Conservation (phyloP, 1,140 invertebrate species). For the Nomia melanderi region DNA sequence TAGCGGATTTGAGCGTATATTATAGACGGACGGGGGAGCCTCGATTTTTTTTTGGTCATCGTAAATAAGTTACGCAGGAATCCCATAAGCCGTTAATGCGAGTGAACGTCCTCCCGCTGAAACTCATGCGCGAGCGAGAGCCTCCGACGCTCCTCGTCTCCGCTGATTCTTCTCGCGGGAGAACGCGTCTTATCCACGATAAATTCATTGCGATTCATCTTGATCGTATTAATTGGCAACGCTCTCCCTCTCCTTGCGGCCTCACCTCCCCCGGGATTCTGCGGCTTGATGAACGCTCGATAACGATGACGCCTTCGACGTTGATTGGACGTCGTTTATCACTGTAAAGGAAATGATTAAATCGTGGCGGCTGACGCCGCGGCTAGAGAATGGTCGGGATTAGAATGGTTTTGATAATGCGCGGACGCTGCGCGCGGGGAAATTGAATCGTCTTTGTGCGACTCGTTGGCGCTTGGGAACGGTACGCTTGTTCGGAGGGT, state of each 20-base stretch:
- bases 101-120: conserved; percentile 65
- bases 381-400: neutral
- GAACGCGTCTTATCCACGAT: conserved; percentile 6
- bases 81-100: conserved; percentile 66
- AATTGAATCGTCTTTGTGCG: no score
- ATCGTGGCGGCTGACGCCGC: neutral
- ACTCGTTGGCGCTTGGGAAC: no score
- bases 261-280: neutral
- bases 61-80: conserved; percentile 68
- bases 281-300: neutral
- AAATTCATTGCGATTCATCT: conserved; percentile 53
- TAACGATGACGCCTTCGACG: neutral
- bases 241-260: no score
- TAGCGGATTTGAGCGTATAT: conserved; percentile 66
- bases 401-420: neutral
- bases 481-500: no score
- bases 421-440: neutral
- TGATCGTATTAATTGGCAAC: conserved; percentile 46
- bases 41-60: conserved; percentile 66
- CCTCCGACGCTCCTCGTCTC: neutral
- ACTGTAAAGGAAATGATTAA: neutral
- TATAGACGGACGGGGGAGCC: conserved; percentile 53
- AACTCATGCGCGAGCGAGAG: conserved; percentile 38
- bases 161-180: conserved; percentile 10
- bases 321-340: conserved; percentile 7